A percentile compares a stretch with the other conserved stretches of the same genome.
Conservation (phyloP, 2,888 invertebrate species). For the Tipula unca region DNA sequence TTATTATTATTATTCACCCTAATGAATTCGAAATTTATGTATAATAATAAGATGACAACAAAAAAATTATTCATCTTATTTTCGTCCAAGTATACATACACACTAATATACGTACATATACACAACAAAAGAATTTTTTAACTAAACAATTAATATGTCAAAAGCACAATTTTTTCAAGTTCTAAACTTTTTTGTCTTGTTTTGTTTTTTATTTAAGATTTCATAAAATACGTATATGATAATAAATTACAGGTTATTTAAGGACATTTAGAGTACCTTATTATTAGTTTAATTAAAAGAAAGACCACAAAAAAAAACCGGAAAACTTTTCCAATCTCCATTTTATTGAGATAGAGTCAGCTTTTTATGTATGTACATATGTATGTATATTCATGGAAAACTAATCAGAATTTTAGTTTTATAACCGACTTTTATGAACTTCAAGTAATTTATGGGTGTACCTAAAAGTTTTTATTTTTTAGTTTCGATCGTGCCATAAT, state of each 20-base stretch:
- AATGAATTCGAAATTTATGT: background rate
- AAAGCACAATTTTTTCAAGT: background rate
- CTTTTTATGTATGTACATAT: background rate
- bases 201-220: background rate
- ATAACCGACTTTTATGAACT: background rate
- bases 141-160: background rate
- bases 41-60: background rate
- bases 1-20: background rate
- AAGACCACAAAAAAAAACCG: background rate
- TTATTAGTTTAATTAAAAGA: background rate
- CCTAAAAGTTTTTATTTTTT: background rate
- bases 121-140: background rate
- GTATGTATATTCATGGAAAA: background rate
- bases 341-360: background rate
- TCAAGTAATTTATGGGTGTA: background rate
- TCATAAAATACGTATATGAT: background rate
- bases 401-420: slow-evolving; percentile 8
- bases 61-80: background rate
- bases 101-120: background rate
- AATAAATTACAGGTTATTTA: background rate
- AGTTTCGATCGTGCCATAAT: background rate
- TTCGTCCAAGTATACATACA: background rate
- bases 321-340: background rate
- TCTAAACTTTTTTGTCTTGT: background rate
- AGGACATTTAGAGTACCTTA: background rate